Conservation (phyloP, 2,797 vertebrate genomes). For the Rhynchonycteris naso region DNA sequence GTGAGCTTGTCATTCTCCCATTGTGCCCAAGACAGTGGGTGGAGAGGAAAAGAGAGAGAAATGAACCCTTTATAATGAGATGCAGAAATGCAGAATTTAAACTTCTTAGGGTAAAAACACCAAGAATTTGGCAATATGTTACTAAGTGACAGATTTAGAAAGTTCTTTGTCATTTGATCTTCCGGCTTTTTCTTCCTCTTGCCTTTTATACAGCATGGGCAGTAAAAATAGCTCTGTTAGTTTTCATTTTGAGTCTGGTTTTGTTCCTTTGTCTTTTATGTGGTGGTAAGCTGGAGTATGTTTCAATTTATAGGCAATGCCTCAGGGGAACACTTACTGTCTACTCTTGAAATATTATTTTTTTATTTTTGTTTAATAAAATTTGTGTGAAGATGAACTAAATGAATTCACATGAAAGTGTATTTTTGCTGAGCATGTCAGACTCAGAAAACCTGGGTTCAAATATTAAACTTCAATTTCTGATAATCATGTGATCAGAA, state of each 20-base stretch:
- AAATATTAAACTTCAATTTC: not conserved
- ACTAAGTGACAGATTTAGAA: constrained; percentile 58
- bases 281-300: not conserved
- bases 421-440: not conserved
- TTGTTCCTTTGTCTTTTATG: constrained; percentile 41
- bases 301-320: constrained; percentile 33
- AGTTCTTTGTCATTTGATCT: constrained; percentile 65
- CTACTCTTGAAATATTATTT: not conserved
- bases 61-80: not conserved
- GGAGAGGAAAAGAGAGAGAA: not conserved
- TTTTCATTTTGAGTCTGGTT: constrained; percentile 52
- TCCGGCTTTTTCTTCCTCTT: constrained; percentile 28
- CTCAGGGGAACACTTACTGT: not conserved
- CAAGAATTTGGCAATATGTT: constrained; percentile 46
- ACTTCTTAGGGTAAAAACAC: constrained; percentile 9
- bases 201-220: constrained; percentile 36
- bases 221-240: constrained; percentile 46
- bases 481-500: not conserved
- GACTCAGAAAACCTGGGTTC: not conserved
- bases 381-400: not conserved
- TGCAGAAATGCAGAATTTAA: not conserved
- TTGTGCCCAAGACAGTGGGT: not conserved
- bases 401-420: not conserved
- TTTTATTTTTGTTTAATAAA: constrained; percentile 34
- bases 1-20: not conserved